Percentiles rank a stretch among this genome's conserved stretches.
phyloP scores from a whole-genome alignment of 2,888 invertebrate species.

The Selenia dentaria region DNA sequence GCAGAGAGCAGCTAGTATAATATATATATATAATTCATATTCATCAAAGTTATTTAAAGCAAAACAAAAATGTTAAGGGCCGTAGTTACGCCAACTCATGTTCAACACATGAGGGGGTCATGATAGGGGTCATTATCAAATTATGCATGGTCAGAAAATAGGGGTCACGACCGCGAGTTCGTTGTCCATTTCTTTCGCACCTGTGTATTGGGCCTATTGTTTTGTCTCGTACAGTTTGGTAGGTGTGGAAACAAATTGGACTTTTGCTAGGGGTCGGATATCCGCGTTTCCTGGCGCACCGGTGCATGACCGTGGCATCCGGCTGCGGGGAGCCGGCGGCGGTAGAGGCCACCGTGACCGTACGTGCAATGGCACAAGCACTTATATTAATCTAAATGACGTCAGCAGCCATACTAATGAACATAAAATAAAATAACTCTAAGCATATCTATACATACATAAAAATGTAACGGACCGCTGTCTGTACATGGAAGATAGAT shows the following conservation, averaged over 20 bases:
- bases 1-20: no score
- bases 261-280: conserved; percentile 59
- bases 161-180: conserved; percentile 16
- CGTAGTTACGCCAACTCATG: neutral
- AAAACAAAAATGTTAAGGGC: neutral
- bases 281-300: conserved; percentile 70
- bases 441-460: no score
- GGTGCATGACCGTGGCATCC: conserved; percentile 76
- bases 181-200: neutral
- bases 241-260: conserved; percentile 32
- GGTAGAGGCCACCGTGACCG: conserved; percentile 59
- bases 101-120: no score
- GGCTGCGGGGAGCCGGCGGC: conserved; percentile 41
- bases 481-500: no score
- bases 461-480: no score
- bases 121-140: conserved; percentile 28
- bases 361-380: conserved; percentile 25
- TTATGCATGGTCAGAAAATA: conserved; percentile 20
- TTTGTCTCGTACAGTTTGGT: neutral
- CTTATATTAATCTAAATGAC: conserved; percentile 47
- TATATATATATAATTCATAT: no score
- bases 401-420: conserved; percentile 31
- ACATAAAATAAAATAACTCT: neutral
- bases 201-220: neutral
- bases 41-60: no score